A percentile compares a stretch with the other conserved stretches of the same genome.
phyloP scores from a whole-genome alignment of 2,797 vertebrate genomes.

The Leptodactylus fallax region DNA sequence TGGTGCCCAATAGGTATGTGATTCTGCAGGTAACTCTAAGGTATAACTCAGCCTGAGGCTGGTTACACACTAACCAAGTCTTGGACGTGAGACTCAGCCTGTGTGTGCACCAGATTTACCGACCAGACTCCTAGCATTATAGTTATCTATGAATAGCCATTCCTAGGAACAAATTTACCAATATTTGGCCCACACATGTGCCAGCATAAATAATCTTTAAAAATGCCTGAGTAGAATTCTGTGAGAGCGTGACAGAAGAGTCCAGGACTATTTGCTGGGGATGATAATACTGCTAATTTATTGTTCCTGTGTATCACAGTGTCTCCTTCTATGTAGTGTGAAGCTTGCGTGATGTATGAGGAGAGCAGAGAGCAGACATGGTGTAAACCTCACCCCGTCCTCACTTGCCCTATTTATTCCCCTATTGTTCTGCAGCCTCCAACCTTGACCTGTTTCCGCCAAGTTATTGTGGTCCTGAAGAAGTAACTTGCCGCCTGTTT shows the following conservation, averaged over 20 bases:
- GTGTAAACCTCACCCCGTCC: slow-evolving; percentile 50
- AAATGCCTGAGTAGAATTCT: neutral
- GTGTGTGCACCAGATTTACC: too few species aligned
- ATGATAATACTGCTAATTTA: neutral
- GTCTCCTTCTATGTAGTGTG: neutral
- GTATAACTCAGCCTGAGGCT: too few species aligned
- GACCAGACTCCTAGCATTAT: too few species aligned
- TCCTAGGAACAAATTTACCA: too few species aligned
- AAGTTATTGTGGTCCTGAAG: slow-evolving; percentile 55
- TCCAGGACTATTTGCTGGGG: neutral
- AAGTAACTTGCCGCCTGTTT: slow-evolving; percentile 46
- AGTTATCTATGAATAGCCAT: too few species aligned
- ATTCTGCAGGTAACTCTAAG: too few species aligned
- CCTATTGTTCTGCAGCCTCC: slow-evolving; percentile 44
- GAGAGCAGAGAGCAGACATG: neutral
- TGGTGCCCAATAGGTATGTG: too few species aligned
- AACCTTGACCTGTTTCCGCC: slow-evolving; percentile 59
- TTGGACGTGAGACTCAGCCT: too few species aligned
- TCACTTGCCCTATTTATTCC: slow-evolving; percentile 43
- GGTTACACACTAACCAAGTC: too few species aligned
- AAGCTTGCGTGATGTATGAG: neutral
- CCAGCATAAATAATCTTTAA: neutral
- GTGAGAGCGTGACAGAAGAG: neutral
- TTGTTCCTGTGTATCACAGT: neutral
- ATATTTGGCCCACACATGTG: too few species aligned